These are phyloP conservation scores for Trissolcus brochymenae DNA, from an alignment of 2,888 invertebrate genomes.

Conservation along the genomic window DNA sequence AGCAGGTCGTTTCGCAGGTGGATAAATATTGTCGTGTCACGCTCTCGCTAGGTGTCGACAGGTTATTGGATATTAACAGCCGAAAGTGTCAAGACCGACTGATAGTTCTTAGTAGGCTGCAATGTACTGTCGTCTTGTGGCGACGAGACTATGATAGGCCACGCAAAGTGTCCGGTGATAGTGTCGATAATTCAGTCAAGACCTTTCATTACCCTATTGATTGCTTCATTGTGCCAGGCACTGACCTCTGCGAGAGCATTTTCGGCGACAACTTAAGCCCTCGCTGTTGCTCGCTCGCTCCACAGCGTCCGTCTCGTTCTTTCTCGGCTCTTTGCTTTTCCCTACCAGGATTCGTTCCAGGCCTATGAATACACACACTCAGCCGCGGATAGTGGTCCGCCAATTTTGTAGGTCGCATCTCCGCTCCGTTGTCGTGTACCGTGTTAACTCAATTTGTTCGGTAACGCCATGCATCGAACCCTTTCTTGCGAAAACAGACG, in stretches of 20 bases:
- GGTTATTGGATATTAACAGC: conserved; percentile 63
- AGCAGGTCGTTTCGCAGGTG: conserved; percentile 5
- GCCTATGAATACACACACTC: conserved; percentile 58
- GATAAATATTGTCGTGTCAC: conserved; percentile 31
- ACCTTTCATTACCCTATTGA: conserved; percentile 77
- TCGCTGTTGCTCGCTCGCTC: conserved; percentile 47
- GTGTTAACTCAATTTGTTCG: conserved; percentile 62
- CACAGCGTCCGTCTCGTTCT: conserved; percentile 24
- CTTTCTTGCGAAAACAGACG: conserved; percentile 54
- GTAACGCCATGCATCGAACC: conserved; percentile 53
- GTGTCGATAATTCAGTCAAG: conserved; percentile 75
- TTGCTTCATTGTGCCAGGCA: conserved; percentile 74
- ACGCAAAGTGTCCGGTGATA: conserved; percentile 65
- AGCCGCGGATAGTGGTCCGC: conserved; percentile 54
- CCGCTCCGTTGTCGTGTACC: conserved; percentile 55
- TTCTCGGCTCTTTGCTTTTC: conserved; percentile 49
- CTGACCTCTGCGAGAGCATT: conserved; percentile 64
- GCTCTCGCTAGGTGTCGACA: conserved; percentile 25
- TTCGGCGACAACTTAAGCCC: conserved; percentile 58
- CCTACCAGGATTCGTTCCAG: conserved; percentile 58
- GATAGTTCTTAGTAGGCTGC: conserved; percentile 51
- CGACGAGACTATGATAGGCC: conserved; percentile 65
- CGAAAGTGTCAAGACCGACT: conserved; percentile 73
- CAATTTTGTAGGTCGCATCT: conserved; percentile 51
- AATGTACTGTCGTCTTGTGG: conserved; percentile 51